phyloP scores from a whole-genome alignment of 35 echinoderm and acorn worm genomes.

The Apostichopus parvimensis region DNA sequence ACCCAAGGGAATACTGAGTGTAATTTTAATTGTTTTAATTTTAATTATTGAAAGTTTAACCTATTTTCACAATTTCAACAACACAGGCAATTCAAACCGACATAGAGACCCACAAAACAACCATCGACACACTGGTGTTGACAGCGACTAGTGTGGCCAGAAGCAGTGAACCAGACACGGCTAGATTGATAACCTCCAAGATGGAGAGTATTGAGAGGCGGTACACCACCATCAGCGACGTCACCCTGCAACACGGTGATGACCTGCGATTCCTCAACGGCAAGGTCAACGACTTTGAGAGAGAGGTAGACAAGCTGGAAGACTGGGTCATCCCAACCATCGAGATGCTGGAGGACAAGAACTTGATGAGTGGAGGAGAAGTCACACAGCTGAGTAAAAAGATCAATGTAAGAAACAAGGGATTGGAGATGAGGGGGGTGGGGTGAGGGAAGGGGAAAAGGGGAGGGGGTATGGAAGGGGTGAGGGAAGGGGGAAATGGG shows the following conservation, averaged over 20 bases:
- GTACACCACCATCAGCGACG: constrained; percentile 58
- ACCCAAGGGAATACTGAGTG: no score
- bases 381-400: constrained; percentile 85
- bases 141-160: constrained; percentile 63
- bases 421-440: not conserved
- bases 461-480: not conserved
- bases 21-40: not conserved
- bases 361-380: constrained; percentile 80
- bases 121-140: constrained; percentile 74
- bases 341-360: constrained; percentile 72
- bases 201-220: constrained; percentile 78
- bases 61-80: not conserved
- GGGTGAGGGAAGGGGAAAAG: not conserved
- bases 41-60: not conserved
- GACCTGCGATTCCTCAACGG: constrained; percentile 60
- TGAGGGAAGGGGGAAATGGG: no score
- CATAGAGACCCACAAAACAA: constrained; percentile 83
- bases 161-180: constrained; percentile 74
- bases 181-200: constrained; percentile 65
- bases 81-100: constrained; percentile 83
- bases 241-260: constrained; percentile 66
- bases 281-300: constrained; percentile 87
- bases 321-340: constrained; percentile 86
- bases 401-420: constrained; percentile 66
- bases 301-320: constrained; percentile 90